A percentile compares a stretch with the other conserved stretches of the same genome.
Conservation (phyloP, 1,140 invertebrate genomes). For the Nasonia vitripennis region DNA sequence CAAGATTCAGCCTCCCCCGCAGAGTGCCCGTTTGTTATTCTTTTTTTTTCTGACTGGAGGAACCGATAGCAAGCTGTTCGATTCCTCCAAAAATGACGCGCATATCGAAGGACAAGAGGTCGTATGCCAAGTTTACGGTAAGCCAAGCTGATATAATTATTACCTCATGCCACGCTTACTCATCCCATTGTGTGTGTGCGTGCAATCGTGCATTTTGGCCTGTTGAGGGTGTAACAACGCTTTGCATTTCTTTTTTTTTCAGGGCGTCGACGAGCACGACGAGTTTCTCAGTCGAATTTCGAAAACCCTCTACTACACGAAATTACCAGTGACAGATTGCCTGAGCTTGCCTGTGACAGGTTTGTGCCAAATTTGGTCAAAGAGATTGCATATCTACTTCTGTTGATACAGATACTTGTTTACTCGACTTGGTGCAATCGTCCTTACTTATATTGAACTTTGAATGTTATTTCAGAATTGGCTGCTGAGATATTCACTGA, state of each 20-base stretch:
- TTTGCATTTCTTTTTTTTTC: slow-evolving; percentile 62
- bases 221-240: background rate
- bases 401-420: background rate
- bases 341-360: slow-evolving; percentile 88
- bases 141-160: slow-evolving; percentile 35
- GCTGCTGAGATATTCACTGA: slow-evolving; percentile 88
- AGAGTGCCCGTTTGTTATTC: background rate
- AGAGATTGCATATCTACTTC: background rate
- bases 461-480: slow-evolving; percentile 79
- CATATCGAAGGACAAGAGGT: slow-evolving; percentile 62
- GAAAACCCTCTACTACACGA: slow-evolving; percentile 91
- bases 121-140: slow-evolving; percentile 64
- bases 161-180: background rate
- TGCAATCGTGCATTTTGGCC: background rate
- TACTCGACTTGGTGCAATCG: background rate
- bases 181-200: background rate
- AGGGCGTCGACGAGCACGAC: slow-evolving; percentile 82
- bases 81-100: slow-evolving; percentile 61
- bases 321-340: slow-evolving; percentile 81
- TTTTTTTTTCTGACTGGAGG: slow-evolving; percentile 19
- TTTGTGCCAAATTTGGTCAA: slow-evolving; percentile 65
- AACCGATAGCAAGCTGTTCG: background rate
- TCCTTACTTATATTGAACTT: slow-evolving; percentile 53
- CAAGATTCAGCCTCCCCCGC: background rate
- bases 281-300: slow-evolving; percentile 86